Conservation (phyloP, 2,888 invertebrate genomes). For the Melinaea menophilus region DNA sequence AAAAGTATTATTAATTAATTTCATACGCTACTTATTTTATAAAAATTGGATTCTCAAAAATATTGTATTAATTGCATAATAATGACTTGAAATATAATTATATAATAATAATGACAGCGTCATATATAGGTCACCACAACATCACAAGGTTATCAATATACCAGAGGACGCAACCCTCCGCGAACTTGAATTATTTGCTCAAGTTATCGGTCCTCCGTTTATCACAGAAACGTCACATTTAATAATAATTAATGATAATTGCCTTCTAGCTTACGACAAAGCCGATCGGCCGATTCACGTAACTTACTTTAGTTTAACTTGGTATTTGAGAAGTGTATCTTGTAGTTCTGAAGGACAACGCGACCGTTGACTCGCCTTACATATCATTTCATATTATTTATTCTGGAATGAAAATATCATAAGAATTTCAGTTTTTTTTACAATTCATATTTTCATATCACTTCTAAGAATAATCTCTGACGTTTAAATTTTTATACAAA, state of each 20-base stretch:
- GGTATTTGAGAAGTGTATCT: slow-evolving; percentile 77
- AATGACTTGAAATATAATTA: no score
- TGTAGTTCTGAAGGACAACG: slow-evolving; percentile 54
- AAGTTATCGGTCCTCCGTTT: slow-evolving; percentile 74
- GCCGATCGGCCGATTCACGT: slow-evolving; percentile 75
- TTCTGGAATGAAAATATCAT: background rate
- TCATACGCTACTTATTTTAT: no score
- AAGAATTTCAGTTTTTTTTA: no score
- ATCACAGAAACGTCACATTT: slow-evolving; percentile 74
- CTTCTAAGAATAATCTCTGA: no score
- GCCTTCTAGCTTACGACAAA: slow-evolving; percentile 74
- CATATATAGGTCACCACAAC: background rate
- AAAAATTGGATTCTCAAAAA: no score
- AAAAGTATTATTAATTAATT: no score
- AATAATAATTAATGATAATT: slow-evolving; percentile 79
- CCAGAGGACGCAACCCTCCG: slow-evolving; percentile 19
- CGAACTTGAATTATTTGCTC: slow-evolving; percentile 67
- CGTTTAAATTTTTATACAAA: no score
- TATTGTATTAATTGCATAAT: no score
- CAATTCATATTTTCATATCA: no score
- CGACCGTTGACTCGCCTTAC: slow-evolving; percentile 38
- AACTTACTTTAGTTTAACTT: slow-evolving; percentile 77
- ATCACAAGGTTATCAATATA: slow-evolving; percentile 12
- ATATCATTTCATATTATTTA: background rate
- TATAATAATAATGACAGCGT: background rate